phyloP scores from a whole-genome alignment of 2,113 vertebrate genomes.

The Porphyrio hochstetteri region DNA sequence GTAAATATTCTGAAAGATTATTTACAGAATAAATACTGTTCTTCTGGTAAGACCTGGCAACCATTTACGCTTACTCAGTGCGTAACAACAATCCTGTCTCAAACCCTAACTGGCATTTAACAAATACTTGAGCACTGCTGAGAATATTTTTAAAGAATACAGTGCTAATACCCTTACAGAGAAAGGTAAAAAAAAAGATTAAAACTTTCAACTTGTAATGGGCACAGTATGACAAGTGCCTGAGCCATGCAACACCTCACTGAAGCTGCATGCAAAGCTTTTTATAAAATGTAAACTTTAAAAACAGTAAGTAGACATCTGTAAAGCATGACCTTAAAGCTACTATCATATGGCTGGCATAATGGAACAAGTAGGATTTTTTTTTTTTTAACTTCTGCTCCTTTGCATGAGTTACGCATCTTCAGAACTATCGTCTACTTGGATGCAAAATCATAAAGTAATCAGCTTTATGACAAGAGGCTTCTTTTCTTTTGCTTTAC shows the following conservation, averaged over 20 bases:
- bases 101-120: neutral
- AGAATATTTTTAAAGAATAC: neutral
- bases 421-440: neutral
- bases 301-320: neutral
- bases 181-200: neutral
- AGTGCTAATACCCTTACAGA: neutral
- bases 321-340: constrained; percentile 14
- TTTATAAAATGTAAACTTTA: neutral
- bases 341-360: constrained; percentile 3
- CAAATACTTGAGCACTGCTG: neutral
- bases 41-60: neutral
- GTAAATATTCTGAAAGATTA: neutral
- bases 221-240: neutral
- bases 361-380: neutral
- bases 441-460: neutral
- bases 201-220: neutral
- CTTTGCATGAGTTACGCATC: neutral
- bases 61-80: neutral
- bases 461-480: neutral
- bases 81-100: neutral
- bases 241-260: neutral
- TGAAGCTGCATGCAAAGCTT: neutral
- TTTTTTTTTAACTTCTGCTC: constrained; percentile 14
- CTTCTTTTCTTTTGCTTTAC: neutral
- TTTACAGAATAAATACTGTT: neutral